phyloP scores from a whole-genome alignment of 2,797 vertebrate species.

The Epinephelus coioides region DNA sequence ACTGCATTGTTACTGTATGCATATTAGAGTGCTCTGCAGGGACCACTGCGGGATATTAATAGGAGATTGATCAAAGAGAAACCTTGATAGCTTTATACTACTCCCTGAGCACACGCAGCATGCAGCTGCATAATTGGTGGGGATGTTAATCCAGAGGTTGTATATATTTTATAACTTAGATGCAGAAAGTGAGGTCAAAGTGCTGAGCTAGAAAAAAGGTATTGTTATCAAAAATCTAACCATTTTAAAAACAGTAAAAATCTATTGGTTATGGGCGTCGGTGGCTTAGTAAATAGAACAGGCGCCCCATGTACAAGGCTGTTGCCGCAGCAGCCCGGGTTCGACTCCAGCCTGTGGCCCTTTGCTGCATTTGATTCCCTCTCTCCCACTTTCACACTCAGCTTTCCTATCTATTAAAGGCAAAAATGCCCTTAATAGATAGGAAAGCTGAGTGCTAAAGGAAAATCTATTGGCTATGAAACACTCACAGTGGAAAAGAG shows the following conservation, averaged over 20 bases:
- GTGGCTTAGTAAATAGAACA: no score
- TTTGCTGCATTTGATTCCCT: no score
- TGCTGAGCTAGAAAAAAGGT: neutral
- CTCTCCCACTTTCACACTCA: no score
- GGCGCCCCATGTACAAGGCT: no score
- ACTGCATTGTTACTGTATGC: constrained; percentile 55
- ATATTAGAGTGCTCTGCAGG: constrained; percentile 55
- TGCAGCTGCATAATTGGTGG: constrained; percentile 42
- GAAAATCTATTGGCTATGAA: neutral
- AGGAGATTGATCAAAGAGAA: constrained; percentile 70
- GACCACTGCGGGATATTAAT: constrained; percentile 74
- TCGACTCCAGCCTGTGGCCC: no score
- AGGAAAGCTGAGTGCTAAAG: no score
- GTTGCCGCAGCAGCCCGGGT: no score
- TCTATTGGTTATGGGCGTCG: neutral
- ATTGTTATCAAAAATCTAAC: neutral
- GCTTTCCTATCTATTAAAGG: no score
- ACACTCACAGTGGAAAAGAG: neutral
- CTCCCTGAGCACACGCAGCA: constrained; percentile 30
- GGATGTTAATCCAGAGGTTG: constrained; percentile 37
- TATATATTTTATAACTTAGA: constrained; percentile 2
- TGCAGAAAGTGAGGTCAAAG: constrained; percentile 12
- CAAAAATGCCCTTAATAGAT: no score
- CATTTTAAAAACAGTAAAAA: constrained; percentile 2
- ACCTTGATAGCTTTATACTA: constrained; percentile 44